Evolutionary conservation across 1,140 invertebrate species (phyloP).

Genomic region (Apis laboriosa): DNA sequence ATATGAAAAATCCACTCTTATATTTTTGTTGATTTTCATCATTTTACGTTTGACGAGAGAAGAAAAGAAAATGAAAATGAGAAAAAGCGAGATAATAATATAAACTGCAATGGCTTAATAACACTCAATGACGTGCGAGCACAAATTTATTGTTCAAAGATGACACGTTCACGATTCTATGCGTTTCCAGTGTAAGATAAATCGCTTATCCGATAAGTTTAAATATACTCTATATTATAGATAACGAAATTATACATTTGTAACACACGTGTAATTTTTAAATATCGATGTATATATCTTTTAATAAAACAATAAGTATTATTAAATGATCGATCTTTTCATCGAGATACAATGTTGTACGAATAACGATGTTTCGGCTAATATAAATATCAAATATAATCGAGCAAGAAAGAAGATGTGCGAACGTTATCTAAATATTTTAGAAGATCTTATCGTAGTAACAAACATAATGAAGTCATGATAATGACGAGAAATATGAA

Average conservation of each 20-base stretch:
- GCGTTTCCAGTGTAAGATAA: neutral
- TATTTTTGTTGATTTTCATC: no score
- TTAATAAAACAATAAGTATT: slow-evolving; percentile 18
- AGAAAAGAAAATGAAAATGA: neutral
- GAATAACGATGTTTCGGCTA: no score
- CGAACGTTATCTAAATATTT: no score
- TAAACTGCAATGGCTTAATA: neutral
- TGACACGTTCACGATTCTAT: no score
- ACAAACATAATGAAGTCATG: slow-evolving; percentile 12
- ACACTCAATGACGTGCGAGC: neutral
- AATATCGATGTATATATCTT: neutral
- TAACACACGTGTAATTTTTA: slow-evolving; percentile 18
- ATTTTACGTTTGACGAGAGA: neutral
- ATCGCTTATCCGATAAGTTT: neutral
- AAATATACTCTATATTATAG: slow-evolving; percentile 6
- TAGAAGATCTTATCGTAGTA: neutral
- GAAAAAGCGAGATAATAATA: neutral
- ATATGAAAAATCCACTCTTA: no score
- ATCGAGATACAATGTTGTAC: neutral
- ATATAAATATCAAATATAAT: no score
- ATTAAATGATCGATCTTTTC: neutral
- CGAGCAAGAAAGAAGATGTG: no score
- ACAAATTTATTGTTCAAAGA: slow-evolving; percentile 7
- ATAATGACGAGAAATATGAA: slow-evolving; percentile 85
- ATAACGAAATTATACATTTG: slow-evolving; percentile 5